phyloP scores from a whole-genome alignment of 2,888 invertebrate species.

The Caenorhabditis zanzibari region DNA sequence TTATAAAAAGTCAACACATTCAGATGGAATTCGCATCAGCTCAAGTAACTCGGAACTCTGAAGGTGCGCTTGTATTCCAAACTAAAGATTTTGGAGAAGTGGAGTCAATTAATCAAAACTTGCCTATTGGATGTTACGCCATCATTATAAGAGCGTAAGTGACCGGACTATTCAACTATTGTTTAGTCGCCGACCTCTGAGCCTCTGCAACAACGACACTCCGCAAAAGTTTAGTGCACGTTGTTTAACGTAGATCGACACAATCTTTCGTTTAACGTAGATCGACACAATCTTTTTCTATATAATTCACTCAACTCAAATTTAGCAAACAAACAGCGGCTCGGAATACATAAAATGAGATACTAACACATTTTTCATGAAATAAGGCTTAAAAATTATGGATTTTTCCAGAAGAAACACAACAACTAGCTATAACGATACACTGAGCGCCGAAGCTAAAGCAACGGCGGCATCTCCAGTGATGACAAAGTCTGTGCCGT shows the following conservation, averaged over 20 bases:
- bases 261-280: too few species aligned
- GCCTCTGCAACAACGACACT: too few species aligned
- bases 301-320: too few species aligned
- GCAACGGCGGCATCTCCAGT: neutral
- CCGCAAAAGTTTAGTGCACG: too few species aligned
- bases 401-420: neutral
- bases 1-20: neutral
- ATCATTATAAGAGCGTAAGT: constrained; percentile 23
- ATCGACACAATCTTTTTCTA: too few species aligned
- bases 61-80: neutral
- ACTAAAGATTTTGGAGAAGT: constrained; percentile 22
- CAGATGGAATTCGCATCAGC: constrained; percentile 15
- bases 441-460: neutral
- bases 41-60: neutral
- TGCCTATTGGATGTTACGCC: neutral
- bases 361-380: too few species aligned
- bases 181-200: too few species aligned
- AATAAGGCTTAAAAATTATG: neutral
- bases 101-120: neutral
- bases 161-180: too few species aligned
- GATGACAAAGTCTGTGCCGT: neutral
- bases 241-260: too few species aligned
- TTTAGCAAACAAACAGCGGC: too few species aligned
- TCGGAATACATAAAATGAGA: too few species aligned
- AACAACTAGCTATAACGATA: neutral